Evolutionary conservation across 2,113 vertebrate genomes (phyloP), one percentile per base, ranked within the genome.

Genomic region (Ascaphus truei): DNA sequence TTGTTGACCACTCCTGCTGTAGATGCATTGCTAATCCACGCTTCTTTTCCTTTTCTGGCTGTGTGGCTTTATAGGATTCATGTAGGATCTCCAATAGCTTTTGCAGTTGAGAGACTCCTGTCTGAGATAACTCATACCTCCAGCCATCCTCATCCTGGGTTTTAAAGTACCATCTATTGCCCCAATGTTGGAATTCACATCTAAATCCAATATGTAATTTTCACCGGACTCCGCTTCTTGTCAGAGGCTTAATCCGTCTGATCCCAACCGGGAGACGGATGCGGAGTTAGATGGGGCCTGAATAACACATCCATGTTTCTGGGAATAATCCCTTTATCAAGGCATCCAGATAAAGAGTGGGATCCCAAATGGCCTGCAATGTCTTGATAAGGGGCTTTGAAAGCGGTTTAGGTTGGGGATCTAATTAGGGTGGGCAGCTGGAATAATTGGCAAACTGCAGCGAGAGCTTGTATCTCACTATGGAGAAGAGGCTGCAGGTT

Each of bases 321-420:
- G 27, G 37, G 12, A n/a, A 37, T 57, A 68, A 68, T 58, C 64
- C 52, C 30, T 47, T 68, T 57, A 57, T 68, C 37, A 22, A 34
- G 20, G 23, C 18, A 47, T 57, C 64, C 27, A 34, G 52, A 47
- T 57, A 34, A 57, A 45, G 37, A 43, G 18, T 25, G 8, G 22
- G 20, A 37, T 33, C 39, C 64, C 52, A 18, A 47, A 34, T 47
- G 52, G 37, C 47, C 64, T 57, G 52, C 18, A 57, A 5, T 45
- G 55, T 45, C 39, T 68, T 26, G 64, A 57, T 68, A 68, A 68
- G 30, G 43, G n/a, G 60, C 43, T 47, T 22, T 58, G 22, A 37
- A 36, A 20, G 11, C 23, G 39, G 37, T 52, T 22, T 39, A 37
- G 10, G 29, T 11, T 3, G 3, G 6, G 0, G 15, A 39, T 65